Evolutionary conservation across 2,888 invertebrate species (phyloP).

Genomic region (Kryphioiulus occultus): DNA sequence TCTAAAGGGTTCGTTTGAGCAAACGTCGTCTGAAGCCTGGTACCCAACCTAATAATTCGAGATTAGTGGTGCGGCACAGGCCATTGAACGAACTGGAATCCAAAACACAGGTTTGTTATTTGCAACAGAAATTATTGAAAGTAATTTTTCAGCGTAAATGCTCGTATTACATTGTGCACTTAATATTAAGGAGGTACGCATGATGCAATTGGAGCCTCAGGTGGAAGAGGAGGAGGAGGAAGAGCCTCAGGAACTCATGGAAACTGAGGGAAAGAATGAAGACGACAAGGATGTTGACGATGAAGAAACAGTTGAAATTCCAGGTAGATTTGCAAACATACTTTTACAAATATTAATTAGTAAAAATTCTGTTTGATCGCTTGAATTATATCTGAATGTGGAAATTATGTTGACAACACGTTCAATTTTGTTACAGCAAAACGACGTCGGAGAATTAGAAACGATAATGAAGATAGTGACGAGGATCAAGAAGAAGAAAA

Average conservation of each 20-base stretch:
- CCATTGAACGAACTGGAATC: constrained; percentile 84
- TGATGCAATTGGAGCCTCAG: constrained; percentile 87
- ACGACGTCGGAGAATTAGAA: constrained; percentile 6
- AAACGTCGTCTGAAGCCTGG: constrained; percentile 85
- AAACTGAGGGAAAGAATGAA: constrained; percentile 44
- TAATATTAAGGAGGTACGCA: constrained; percentile 65
- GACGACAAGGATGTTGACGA: constrained; percentile 27
- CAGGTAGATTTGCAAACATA: background rate
- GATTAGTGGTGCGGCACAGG: constrained; percentile 88
- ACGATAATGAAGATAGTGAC: constrained; percentile 48
- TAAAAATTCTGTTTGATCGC: no score
- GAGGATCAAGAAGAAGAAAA: constrained; percentile 44
- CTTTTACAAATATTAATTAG: no score
- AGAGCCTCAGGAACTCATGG: constrained; percentile 34
- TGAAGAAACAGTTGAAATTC: background rate
- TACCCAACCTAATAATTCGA: constrained; percentile 75
- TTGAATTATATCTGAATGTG: background rate
- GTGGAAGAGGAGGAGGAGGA: constrained; percentile 71
- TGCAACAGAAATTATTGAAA: background rate
- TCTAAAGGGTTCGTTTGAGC: constrained; percentile 81
- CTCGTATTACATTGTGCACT: background rate
- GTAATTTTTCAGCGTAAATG: background rate
- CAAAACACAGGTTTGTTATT: constrained; percentile 72
- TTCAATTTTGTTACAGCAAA: constrained; percentile 12
- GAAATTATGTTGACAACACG: background rate